These are phyloP conservation scores for Teleiodes luculella DNA, from an alignment of 2,888 invertebrate species.

Conservation along the genomic window DNA sequence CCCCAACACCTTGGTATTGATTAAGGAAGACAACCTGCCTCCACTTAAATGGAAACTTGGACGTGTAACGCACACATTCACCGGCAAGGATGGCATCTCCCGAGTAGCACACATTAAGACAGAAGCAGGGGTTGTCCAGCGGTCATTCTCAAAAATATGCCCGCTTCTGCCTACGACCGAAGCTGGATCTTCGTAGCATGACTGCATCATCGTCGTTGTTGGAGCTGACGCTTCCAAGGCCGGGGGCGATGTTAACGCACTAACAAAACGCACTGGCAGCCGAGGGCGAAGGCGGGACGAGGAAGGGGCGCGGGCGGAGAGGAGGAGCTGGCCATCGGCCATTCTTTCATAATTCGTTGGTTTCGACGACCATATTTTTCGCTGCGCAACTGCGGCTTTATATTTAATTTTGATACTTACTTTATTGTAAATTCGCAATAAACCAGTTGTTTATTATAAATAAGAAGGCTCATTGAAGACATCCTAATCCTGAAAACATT, in stretches of 20 bases:
- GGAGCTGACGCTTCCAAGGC: neutral
- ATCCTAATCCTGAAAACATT: no score
- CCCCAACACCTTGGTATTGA: neutral
- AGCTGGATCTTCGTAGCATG: neutral
- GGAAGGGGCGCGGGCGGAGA: neutral
- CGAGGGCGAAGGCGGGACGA: neutral
- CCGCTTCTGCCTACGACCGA: neutral
- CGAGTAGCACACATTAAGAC: constrained; percentile 2
- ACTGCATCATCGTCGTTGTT: neutral
- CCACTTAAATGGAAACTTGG: neutral
- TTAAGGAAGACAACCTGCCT: neutral
- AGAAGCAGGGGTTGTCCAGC: neutral
- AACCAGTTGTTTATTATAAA: no score
- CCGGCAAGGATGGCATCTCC: neutral
- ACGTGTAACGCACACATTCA: neutral
- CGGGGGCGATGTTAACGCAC: neutral
- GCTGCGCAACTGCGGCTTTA: no score
- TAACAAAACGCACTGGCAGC: neutral
- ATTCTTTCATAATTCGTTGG: no score
- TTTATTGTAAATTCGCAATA: no score
- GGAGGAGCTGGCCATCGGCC: no score
- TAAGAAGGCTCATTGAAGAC: no score
- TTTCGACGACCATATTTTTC: no score
- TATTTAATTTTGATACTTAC: no score
- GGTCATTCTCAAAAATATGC: neutral